Percentiles rank a stretch among this genome's conserved stretches.
These are phyloP conservation scores for Tethea ocularis DNA, from an alignment of 2,888 invertebrate genomes.

Conservation along the genomic window DNA sequence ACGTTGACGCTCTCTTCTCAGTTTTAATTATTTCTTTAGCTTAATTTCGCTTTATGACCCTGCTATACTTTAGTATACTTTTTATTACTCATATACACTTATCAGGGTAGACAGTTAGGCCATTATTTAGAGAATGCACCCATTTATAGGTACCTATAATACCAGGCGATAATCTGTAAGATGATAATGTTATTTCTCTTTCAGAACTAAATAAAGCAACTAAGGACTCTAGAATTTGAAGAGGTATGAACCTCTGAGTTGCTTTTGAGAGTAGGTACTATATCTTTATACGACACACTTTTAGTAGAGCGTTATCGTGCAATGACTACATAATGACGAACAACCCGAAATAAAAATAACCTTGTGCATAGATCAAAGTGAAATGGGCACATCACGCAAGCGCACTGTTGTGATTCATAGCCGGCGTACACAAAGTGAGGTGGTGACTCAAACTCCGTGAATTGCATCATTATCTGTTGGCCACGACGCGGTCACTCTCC, in stretches of 20 bases:
- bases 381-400: slow-evolving; percentile 63
- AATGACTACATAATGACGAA: slow-evolving; percentile 39
- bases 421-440: slow-evolving; percentile 14
- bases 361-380: slow-evolving; percentile 52
- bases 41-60: slow-evolving; percentile 47
- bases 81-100: not conserved
- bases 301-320: slow-evolving; percentile 19
- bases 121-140: not conserved
- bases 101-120: not conserved
- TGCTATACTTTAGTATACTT: not conserved
- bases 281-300: no score
- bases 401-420: slow-evolving; percentile 52
- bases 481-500: slow-evolving; percentile 33
- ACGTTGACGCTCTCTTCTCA: slow-evolving; percentile 57
- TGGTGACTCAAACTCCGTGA: slow-evolving; percentile 51
- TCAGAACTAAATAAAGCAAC: no score
- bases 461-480: slow-evolving; percentile 49
- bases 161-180: no score
- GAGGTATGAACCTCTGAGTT: no score
- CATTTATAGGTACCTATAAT: no score
- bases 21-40: slow-evolving; percentile 45
- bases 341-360: slow-evolving; percentile 50
- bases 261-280: no score
- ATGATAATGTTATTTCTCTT: no score
- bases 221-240: no score